phyloP scores from a whole-genome alignment of 2,888 invertebrate genomes.

The Seira musarum region DNA sequence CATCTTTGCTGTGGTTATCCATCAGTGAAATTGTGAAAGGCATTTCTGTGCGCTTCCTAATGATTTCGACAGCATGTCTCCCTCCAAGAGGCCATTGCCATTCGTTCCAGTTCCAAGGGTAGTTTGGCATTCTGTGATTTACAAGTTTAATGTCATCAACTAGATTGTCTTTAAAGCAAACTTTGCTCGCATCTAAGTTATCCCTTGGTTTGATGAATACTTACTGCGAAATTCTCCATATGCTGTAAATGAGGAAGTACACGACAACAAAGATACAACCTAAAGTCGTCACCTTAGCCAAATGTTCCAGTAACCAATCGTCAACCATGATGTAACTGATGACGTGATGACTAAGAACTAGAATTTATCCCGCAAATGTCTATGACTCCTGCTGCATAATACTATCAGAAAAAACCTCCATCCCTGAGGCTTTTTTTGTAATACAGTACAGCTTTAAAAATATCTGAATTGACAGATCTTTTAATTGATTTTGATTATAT shows the following conservation, averaged over 20 bases:
- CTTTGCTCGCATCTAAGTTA: no score
- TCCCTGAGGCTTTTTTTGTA: no score
- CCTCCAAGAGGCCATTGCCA: constrained; percentile 54
- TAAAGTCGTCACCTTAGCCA: constrained; percentile 59
- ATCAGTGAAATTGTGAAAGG: constrained; percentile 51
- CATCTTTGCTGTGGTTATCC: constrained; percentile 32
- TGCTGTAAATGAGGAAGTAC: constrained; percentile 57
- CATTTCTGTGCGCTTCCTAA: constrained; percentile 62
- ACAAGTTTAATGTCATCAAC: neutral
- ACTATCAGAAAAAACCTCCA: no score
- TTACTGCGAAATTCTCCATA: constrained; percentile 62
- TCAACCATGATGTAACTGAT: constrained; percentile 32
- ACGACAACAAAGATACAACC: constrained; percentile 59
- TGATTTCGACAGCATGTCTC: constrained; percentile 59
- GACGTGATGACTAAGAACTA: no score
- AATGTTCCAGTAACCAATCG: constrained; percentile 53
- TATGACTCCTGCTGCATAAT: no score
- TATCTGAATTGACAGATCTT: no score
- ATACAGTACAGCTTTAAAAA: no score
- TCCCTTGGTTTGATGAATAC: constrained; percentile 23
- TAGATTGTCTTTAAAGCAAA: no score
- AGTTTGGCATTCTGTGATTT: constrained; percentile 64
- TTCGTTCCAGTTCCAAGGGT: constrained; percentile 53
- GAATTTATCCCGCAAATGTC: no score
- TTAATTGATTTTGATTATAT: no score